Percentiles rank a stretch among this genome's conserved stretches.
Conservation (phyloP, 2,113 vertebrate species). For the Serinus canaria region DNA sequence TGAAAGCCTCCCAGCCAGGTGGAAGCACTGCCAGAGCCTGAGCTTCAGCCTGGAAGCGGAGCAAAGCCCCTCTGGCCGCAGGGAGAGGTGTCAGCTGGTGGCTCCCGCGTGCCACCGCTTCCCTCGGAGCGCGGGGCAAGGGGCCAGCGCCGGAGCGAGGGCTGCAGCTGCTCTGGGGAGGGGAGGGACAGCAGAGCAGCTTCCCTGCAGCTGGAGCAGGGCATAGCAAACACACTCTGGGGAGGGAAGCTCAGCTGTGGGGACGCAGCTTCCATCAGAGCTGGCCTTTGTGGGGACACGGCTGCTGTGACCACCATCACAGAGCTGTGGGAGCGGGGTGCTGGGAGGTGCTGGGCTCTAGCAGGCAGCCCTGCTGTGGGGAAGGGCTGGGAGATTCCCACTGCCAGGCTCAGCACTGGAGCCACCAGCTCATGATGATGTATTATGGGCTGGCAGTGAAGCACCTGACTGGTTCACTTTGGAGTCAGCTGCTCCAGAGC, state of each 20-base stretch:
- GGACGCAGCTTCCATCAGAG: not conserved
- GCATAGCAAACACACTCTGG: fast-evolving
- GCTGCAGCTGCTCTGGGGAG: not conserved
- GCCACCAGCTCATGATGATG: fast-evolving
- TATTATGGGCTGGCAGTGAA: not conserved
- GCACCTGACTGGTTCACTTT: fast-evolving
- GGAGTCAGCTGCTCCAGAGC: not conserved
- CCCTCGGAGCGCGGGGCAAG: not conserved
- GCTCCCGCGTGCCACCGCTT: not conserved
- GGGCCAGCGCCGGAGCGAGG: not conserved
- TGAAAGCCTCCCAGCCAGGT: constrained; percentile 25
- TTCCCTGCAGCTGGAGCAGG: not conserved
- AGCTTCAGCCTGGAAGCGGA: not conserved
- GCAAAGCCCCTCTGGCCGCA: not conserved
- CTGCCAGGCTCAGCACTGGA: not conserved
- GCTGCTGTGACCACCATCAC: fast-evolving
- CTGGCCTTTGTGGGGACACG: fast-evolving
- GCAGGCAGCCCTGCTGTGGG: not conserved
- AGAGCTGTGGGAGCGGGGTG: fast-evolving
- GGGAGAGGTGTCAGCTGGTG: constrained; percentile 5
- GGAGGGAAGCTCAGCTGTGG: not conserved
- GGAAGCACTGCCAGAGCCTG: not conserved
- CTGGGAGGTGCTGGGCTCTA: not conserved
- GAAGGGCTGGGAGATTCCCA: not conserved
- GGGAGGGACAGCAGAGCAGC: not conserved